Conservation (phyloP, 2,113 vertebrate species). For the Casuarius casuarius region DNA sequence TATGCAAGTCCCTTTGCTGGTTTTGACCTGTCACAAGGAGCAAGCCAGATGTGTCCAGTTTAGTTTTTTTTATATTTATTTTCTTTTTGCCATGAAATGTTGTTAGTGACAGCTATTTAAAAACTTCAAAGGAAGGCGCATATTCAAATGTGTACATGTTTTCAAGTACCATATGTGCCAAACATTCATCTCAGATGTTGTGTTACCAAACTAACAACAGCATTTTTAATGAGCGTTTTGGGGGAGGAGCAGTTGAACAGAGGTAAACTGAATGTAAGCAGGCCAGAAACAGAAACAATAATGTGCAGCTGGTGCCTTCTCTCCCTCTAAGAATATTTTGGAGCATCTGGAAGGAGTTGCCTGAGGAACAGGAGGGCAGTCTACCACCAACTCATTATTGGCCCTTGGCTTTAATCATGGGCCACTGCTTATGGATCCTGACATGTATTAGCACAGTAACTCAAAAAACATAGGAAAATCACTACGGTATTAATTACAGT, state of each 20-base stretch:
- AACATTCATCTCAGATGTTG: not conserved
- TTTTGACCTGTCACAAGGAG: not conserved
- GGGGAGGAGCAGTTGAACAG: not conserved
- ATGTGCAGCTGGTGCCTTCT: rapidly evolving
- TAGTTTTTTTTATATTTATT: not conserved
- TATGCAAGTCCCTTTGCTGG: not conserved
- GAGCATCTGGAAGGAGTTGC: not conserved
- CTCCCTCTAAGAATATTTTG: not conserved
- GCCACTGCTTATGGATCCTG: not conserved
- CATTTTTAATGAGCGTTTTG: not conserved
- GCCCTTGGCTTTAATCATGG: not conserved
- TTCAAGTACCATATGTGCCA: not conserved
- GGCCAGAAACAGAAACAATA: not conserved
- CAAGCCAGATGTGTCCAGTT: not conserved
- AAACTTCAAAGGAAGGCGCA: not conserved
- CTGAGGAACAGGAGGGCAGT: not conserved
- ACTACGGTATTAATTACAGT: not conserved
- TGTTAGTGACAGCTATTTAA: not conserved
- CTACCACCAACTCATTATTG: not conserved
- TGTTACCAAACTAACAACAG: not conserved
- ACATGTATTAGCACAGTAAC: not conserved
- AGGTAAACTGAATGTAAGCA: not conserved
- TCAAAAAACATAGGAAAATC: not conserved
- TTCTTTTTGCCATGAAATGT: not conserved
- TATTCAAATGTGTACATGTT: not conserved